These are phyloP conservation scores for Pimpla rufipes DNA, from an alignment of 2,888 invertebrate genomes.

Conservation along the genomic window DNA sequence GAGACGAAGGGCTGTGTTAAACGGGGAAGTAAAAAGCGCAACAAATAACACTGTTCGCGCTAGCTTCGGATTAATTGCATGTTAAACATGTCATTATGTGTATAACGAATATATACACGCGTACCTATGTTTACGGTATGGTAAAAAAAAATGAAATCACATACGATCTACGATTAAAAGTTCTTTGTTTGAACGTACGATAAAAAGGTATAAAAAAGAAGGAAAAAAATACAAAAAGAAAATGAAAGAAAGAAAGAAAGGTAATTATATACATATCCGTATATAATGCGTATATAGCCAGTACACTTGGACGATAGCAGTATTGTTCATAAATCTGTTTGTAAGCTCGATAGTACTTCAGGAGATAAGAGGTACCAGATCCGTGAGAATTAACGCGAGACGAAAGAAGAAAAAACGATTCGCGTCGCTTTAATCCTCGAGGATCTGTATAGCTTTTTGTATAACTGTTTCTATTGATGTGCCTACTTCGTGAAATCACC, in stretches of 20 bases:
- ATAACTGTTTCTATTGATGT: conserved; percentile 70
- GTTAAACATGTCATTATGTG: conserved; percentile 84
- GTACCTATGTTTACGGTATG: conserved; percentile 83
- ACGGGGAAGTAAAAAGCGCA: conserved; percentile 84
- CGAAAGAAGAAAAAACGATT: conserved; percentile 10
- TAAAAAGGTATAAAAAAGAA: conserved; percentile 70
- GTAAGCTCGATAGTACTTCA: conserved; percentile 64
- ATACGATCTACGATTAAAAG: conserved; percentile 79
- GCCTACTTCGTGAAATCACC: conserved; percentile 67
- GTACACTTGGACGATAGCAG: conserved; percentile 75
- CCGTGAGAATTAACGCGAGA: conserved; percentile 39
- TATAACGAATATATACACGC: conserved; percentile 77
- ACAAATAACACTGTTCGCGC: conserved; percentile 83
- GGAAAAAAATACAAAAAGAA: conserved; percentile 41
- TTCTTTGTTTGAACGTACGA: conserved; percentile 83
- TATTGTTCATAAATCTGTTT: conserved; percentile 66
- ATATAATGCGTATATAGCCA: conserved; percentile 80
- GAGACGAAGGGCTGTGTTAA: conserved; percentile 77
- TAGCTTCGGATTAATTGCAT: conserved; percentile 85
- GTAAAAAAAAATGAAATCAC: conserved; percentile 70
- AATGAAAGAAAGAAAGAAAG: conserved; percentile 28
- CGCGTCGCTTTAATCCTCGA: conserved; percentile 36
- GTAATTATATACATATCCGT: conserved; percentile 83
- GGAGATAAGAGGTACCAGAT: conserved; percentile 36
- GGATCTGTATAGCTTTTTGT: conserved; percentile 66